These are phyloP conservation scores for Lasioglossum albipes DNA, from an alignment of 1,140 invertebrate species.

Conservation along the genomic window DNA sequence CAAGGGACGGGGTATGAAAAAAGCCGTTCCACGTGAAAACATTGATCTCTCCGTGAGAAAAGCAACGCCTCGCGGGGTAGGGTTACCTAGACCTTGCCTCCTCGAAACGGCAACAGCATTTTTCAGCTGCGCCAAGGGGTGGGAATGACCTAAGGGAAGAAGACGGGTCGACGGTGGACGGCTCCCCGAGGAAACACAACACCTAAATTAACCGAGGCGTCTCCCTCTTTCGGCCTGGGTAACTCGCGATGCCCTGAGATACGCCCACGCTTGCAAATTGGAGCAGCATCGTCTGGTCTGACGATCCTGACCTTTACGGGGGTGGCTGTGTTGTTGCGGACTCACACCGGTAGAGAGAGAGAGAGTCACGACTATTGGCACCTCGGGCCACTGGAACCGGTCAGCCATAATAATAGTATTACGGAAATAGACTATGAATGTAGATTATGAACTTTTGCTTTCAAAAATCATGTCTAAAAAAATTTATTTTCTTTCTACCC, in stretches of 20 bases:
- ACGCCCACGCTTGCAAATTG: slow-evolving; percentile 55
- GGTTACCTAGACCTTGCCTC: not conserved
- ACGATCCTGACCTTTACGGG: slow-evolving; percentile 9
- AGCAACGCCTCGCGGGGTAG: not conserved
- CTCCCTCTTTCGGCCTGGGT: not conserved
- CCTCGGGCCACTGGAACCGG: too few relatives aligned
- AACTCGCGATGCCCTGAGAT: slow-evolving; percentile 31
- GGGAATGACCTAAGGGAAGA: slow-evolving; percentile 25
- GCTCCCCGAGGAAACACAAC: slow-evolving; percentile 65
- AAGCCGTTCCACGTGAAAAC: not conserved
- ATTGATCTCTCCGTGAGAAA: not conserved
- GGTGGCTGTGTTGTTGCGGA: too few relatives aligned
- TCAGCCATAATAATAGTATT: too few relatives aligned
- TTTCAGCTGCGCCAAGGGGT: not conserved
- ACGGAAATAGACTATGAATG: too few relatives aligned
- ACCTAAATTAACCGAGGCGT: slow-evolving; percentile 67
- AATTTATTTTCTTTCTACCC: too few relatives aligned
- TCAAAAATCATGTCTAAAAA: too few relatives aligned
- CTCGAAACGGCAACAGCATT: not conserved
- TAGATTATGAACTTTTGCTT: too few relatives aligned
- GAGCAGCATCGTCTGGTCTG: slow-evolving; percentile 25
- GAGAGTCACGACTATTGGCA: too few relatives aligned
- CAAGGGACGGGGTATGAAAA: too few relatives aligned
- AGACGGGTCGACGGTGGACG: slow-evolving; percentile 34
- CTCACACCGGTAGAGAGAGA: too few relatives aligned